Conservation (phyloP, 2,888 invertebrate genomes). For the Furcula furcula region DNA sequence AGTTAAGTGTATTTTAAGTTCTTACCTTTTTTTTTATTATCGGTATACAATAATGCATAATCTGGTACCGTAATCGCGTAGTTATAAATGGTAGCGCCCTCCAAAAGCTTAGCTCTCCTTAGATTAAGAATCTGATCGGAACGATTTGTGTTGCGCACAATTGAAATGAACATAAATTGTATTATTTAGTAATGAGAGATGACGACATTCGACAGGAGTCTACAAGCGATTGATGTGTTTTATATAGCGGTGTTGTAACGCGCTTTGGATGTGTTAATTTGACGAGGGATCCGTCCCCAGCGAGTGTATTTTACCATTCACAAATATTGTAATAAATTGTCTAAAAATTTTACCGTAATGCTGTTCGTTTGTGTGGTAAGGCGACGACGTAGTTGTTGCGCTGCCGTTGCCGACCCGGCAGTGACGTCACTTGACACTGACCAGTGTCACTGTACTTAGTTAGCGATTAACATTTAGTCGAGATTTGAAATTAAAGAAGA, state of each 20-base stretch:
- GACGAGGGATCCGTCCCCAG: conserved; percentile 50
- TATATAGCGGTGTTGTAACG: conserved; percentile 39
- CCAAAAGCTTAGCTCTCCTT: conserved; percentile 52
- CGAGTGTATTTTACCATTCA: conserved; percentile 47
- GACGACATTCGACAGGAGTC: conserved; percentile 40
- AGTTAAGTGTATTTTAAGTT: conserved; percentile 49
- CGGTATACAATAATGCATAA: conserved; percentile 41
- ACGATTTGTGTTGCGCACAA: conserved; percentile 67
- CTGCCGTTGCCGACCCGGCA: conserved; percentile 22
- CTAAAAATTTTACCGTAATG: conserved; percentile 46
- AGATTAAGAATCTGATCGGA: conserved; percentile 39
- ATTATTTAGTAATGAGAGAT: conserved; percentile 31
- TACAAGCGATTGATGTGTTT: conserved; percentile 49
- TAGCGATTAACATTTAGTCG: conserved; percentile 73
- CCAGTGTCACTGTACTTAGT: conserved; percentile 73
- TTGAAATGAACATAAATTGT: conserved; percentile 35
- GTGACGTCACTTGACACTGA: conserved; percentile 35
- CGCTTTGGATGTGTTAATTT: conserved; percentile 61
- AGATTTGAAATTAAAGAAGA: conserved; percentile 57
- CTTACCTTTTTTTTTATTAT: conserved; percentile 48
- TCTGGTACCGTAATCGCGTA: conserved; percentile 55
- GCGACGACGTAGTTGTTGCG: conserved; percentile 33
- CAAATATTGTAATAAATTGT: conserved; percentile 38
- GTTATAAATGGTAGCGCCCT: conserved; percentile 43
- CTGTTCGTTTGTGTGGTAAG: conserved; percentile 22